These are phyloP conservation scores for Onchidella celtica DNA, from an alignment of 2,888 invertebrate genomes.

Conservation along the genomic window DNA sequence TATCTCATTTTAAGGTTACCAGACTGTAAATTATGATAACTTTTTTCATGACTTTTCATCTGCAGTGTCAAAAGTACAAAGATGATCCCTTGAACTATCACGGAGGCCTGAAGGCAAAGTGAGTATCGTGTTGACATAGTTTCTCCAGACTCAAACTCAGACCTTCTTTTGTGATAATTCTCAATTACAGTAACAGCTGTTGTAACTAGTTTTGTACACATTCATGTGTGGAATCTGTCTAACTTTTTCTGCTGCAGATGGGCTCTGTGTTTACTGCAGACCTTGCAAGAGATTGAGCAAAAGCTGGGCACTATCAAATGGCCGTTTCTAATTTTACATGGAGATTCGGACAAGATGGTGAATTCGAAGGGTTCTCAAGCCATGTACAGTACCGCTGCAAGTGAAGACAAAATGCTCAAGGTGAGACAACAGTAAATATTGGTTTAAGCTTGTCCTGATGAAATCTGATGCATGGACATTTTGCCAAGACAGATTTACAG, in stretches of 20 bases:
- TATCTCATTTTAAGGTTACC: too few species aligned
- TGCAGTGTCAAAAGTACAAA: constrained; percentile 75
- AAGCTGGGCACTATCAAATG: constrained; percentile 67
- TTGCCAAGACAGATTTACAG: too few species aligned
- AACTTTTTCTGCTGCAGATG: constrained; percentile 62
- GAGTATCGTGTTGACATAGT: constrained; percentile 39
- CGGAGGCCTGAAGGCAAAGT: constrained; percentile 77
- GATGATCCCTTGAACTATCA: constrained; percentile 79
- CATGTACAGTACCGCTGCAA: constrained; percentile 70
- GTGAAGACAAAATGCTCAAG: constrained; percentile 77
- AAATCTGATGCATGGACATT: neutral
- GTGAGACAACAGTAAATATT: constrained; percentile 59
- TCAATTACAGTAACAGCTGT: too few species aligned
- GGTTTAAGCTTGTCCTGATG: neutral
- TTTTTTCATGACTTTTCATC: too few species aligned
- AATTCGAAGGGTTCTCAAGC: constrained; percentile 73
- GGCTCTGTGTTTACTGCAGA: constrained; percentile 70
- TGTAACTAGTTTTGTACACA: neutral
- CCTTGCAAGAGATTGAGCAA: constrained; percentile 68
- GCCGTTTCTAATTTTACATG: constrained; percentile 79
- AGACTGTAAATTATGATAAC: too few species aligned
- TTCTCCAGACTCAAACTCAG: too few species aligned
- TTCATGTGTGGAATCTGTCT: neutral
- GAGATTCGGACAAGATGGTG: constrained; percentile 77
- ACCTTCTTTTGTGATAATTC: too few species aligned